Conservation (phyloP, 2,797 vertebrate genomes). For the Mergus octosetaceus region DNA sequence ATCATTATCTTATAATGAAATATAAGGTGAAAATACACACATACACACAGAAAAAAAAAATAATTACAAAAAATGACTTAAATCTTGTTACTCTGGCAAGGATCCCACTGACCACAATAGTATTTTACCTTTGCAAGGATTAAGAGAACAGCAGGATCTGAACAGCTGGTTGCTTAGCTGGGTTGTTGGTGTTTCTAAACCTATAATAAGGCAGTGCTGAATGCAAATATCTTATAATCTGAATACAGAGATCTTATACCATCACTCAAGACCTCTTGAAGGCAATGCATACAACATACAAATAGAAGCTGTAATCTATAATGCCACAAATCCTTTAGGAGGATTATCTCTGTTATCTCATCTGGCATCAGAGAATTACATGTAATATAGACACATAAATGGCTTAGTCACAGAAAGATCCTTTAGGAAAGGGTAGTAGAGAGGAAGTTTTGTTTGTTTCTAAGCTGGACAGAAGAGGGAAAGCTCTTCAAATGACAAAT, state of each 20-base stretch:
- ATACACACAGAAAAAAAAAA: background rate
- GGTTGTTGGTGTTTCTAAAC: conserved; percentile 1
- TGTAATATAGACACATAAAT: conserved; percentile 60
- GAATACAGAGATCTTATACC: conserved; percentile 13
- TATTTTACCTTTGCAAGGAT: background rate
- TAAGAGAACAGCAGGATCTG: conserved; percentile 20
- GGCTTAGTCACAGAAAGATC: conserved; percentile 24
- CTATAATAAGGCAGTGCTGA: background rate
- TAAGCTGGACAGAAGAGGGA: background rate
- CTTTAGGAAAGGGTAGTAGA: background rate
- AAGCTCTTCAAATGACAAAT: background rate
- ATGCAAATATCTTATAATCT: conserved; percentile 1
- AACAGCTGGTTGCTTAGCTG: background rate
- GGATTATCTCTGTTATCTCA: conserved; percentile 66
- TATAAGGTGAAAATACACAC: background rate
- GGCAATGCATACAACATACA: background rate
- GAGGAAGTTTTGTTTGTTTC: conserved; percentile 8
- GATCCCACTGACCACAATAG: background rate
- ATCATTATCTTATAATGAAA: background rate
- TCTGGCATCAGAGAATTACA: conserved; percentile 61
- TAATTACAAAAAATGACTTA: background rate
- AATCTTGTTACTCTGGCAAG: background rate
- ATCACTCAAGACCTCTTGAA: conserved; percentile 48
- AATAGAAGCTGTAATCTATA: conserved; percentile 46
- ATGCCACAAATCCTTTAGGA: conserved; percentile 59